phyloP scores from a whole-genome alignment of 92 coral and sea anemone genomes.

The Zoanthus gigantus region DNA sequence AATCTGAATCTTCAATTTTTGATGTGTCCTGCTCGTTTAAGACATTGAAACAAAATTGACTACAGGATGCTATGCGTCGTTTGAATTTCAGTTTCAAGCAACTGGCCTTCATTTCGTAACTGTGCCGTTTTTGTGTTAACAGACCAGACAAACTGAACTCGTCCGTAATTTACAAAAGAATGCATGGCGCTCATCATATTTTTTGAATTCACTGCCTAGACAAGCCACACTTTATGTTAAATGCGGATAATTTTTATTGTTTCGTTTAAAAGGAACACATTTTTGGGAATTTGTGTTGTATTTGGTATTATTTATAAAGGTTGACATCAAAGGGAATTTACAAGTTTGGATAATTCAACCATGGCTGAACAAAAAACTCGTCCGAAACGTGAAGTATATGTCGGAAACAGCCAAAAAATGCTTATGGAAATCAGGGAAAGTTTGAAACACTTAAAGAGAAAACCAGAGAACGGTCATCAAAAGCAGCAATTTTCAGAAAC shows the following conservation, averaged over 20 bases:
- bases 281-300: not conserved
- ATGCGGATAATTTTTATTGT: conserved; percentile 24
- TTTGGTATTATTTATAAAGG: not conserved
- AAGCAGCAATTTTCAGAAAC: conserved; percentile 43
- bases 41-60: conserved; percentile 5
- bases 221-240: conserved; percentile 20
- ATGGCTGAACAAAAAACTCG: conserved; percentile 54
- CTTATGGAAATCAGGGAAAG: conserved; percentile 89
- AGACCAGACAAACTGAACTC: conserved; percentile 43
- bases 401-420: conserved; percentile 92
- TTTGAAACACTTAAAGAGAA: conserved; percentile 82
- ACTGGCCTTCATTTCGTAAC: conserved; percentile 30
- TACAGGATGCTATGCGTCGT: conserved; percentile 11
- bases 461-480: conserved; percentile 61
- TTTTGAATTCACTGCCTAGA: conserved; percentile 3
- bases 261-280: not conserved
- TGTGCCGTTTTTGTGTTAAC: conserved; percentile 37
- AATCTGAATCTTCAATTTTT: conserved; percentile 36
- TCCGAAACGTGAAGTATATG: conserved; percentile 62
- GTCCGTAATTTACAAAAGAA: conserved; percentile 41
- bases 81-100: conserved; percentile 9
- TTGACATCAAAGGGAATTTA: not conserved
- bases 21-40: conserved; percentile 13
- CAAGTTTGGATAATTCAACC: conserved; percentile 13
- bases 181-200: conserved; percentile 16